Percentiles rank a stretch among this genome's conserved stretches.
Conservation (phyloP, 2,888 invertebrate genomes). For the Molanna angustata region DNA sequence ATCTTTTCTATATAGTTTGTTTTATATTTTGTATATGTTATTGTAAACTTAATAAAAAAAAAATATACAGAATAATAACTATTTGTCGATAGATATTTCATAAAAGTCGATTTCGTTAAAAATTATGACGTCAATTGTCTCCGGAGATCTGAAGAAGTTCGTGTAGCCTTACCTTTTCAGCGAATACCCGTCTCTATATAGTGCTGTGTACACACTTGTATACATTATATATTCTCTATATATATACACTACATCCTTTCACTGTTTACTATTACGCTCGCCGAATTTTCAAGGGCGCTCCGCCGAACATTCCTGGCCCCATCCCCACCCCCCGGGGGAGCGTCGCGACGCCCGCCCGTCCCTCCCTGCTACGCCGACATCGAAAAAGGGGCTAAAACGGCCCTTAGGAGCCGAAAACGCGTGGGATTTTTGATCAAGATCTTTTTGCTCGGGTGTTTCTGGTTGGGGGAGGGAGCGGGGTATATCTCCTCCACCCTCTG, state of each 20-base stretch:
- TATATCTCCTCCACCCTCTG: background rate
- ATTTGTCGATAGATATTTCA: too few species aligned
- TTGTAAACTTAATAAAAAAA: too few species aligned
- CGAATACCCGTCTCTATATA: background rate
- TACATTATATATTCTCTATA: constrained; percentile 1
- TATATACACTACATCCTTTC: constrained; percentile 10
- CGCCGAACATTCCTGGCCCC: constrained; percentile 15
- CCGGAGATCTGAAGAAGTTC: too few species aligned
- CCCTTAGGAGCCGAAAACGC: background rate
- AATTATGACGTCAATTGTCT: too few species aligned
- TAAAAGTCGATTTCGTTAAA: too few species aligned
- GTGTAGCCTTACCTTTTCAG: too few species aligned
- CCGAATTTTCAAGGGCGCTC: constrained; percentile 22
- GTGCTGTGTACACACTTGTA: too few species aligned
- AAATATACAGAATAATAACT: too few species aligned
- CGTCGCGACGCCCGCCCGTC: background rate
- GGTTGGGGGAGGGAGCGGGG: background rate
- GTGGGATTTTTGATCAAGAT: background rate
- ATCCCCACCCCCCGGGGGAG: background rate
- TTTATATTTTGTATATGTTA: too few species aligned
- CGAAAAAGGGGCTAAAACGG: background rate
- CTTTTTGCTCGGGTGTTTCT: background rate
- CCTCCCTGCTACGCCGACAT: background rate
- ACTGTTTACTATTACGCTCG: constrained; percentile 20
- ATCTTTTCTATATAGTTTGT: too few species aligned